Conservation (phyloP, 2,888 invertebrate genomes). For the Erebia palarica region DNA sequence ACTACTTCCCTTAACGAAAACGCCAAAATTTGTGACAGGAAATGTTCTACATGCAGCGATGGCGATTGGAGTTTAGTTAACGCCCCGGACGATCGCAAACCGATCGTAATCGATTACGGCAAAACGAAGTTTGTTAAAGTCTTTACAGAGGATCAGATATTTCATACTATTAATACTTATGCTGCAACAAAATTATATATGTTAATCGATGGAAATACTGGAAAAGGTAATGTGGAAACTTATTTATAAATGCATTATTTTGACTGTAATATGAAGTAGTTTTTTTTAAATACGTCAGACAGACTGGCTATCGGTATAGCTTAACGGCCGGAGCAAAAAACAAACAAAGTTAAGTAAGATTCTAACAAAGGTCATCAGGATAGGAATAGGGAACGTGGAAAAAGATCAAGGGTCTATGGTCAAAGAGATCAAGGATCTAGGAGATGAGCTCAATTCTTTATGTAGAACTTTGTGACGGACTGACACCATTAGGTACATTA, state of each 20-base stretch:
- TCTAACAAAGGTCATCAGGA: no score
- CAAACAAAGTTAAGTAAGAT: no score
- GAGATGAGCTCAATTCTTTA: no score
- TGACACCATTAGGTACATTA: no score
- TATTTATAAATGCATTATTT: background rate
- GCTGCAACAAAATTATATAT: slow-evolving; percentile 73
- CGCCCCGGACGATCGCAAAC: slow-evolving; percentile 45
- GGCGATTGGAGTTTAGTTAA: slow-evolving; percentile 60
- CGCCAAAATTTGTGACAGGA: slow-evolving; percentile 51
- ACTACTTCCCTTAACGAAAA: slow-evolving; percentile 51
- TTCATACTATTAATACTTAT: slow-evolving; percentile 66
- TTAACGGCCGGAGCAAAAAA: no score
- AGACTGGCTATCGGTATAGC: no score
- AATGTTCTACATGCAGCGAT: slow-evolving; percentile 55
- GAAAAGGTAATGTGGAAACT: slow-evolving; percentile 82
- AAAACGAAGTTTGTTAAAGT: slow-evolving; percentile 75
- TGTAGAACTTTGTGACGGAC: no score
- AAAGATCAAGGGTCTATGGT: no score
- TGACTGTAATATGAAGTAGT: no score
- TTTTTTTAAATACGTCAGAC: no score
- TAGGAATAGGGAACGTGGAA: no score
- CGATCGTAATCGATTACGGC: slow-evolving; percentile 75
- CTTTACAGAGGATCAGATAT: slow-evolving; percentile 69
- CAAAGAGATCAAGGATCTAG: no score
- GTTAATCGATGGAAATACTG: slow-evolving; percentile 87